phyloP scores from a whole-genome alignment of 2,797 vertebrate species.

The Hyperoplus immaculatus region DNA sequence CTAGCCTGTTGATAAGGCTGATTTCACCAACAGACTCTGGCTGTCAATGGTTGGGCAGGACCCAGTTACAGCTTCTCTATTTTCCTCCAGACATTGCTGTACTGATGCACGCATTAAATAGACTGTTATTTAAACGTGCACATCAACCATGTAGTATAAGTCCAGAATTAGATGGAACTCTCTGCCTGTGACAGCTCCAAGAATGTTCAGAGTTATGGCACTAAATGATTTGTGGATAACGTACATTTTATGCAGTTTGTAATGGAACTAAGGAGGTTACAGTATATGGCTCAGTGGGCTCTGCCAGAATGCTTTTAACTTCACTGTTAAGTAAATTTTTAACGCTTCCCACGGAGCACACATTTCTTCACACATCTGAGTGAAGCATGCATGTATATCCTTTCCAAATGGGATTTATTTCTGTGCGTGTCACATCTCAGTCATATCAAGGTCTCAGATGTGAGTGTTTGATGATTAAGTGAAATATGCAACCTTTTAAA shows the following conservation, averaged over 20 bases:
- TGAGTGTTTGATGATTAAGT: constrained; percentile 2
- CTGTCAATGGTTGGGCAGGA: constrained; percentile 53
- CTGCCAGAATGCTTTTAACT: constrained; percentile 6
- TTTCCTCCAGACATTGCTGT: constrained; percentile 29
- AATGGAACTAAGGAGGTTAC: not conserved
- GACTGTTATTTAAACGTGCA: constrained; percentile 44
- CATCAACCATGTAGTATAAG: constrained; percentile 27
- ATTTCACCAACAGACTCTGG: constrained; percentile 32
- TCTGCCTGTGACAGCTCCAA: constrained; percentile 68
- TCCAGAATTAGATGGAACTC: constrained; percentile 53
- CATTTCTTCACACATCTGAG: constrained; percentile 2
- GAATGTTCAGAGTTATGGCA: constrained; percentile 72
- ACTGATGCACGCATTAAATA: constrained; percentile 33
- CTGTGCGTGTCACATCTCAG: not conserved
- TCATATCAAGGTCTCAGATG: constrained; percentile 33
- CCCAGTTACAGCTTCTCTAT: constrained; percentile 51
- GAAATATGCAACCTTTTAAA: constrained; percentile 54
- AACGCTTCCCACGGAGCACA: constrained; percentile 9
- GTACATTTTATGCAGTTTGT: constrained; percentile 29
- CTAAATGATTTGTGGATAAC: constrained; percentile 15
- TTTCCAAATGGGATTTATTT: constrained; percentile 14
- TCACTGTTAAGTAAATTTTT: not conserved
- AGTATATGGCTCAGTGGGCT: constrained; percentile 5
- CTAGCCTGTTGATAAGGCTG: constrained; percentile 53
- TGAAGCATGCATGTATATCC: constrained; percentile 4